Percentiles rank a stretch among this genome's conserved stretches.
Conservation (phyloP, 2,797 vertebrate genomes). For the Lepidocolaptes lacrymiger region DNA sequence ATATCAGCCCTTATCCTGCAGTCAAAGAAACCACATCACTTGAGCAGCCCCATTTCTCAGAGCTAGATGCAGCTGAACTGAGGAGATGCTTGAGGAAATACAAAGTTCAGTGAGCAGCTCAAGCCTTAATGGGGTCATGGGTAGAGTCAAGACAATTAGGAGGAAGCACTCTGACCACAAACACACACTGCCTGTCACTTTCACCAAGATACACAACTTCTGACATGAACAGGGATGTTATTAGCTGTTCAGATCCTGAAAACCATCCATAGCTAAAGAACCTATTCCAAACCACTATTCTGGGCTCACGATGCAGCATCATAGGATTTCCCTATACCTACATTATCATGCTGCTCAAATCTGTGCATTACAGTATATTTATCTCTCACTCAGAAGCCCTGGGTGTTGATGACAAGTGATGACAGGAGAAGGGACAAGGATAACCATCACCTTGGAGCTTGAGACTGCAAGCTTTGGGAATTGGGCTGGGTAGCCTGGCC, state of each 20-base stretch:
- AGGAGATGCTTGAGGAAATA: not conserved
- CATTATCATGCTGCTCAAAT: not conserved
- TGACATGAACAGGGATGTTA: not conserved
- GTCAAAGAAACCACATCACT: not conserved
- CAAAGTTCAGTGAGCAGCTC: accelerated
- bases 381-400: not conserved
- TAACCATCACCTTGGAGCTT: not conserved
- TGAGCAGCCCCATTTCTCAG: not conserved
- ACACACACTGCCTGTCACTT: constrained; percentile 1
- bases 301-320: not conserved
- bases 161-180: constrained; percentile 40
- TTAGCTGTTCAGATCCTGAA: constrained; percentile 14
- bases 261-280: not conserved
- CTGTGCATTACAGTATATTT: not conserved
- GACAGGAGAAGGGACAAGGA: not conserved
- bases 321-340: constrained; percentile 19
- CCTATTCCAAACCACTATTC: constrained; percentile 38
- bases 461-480: not conserved
- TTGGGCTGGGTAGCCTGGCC: not conserved
- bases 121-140: not conserved
- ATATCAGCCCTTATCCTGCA: not conserved
- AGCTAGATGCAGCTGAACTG: not conserved
- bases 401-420: not conserved
- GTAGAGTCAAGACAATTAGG: not conserved
- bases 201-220: not conserved